Evolutionary conservation across 1,140 invertebrate species (phyloP), one percentile per base, ranked within the genome.

Genomic region (Branchinecta lindahli): DNA sequence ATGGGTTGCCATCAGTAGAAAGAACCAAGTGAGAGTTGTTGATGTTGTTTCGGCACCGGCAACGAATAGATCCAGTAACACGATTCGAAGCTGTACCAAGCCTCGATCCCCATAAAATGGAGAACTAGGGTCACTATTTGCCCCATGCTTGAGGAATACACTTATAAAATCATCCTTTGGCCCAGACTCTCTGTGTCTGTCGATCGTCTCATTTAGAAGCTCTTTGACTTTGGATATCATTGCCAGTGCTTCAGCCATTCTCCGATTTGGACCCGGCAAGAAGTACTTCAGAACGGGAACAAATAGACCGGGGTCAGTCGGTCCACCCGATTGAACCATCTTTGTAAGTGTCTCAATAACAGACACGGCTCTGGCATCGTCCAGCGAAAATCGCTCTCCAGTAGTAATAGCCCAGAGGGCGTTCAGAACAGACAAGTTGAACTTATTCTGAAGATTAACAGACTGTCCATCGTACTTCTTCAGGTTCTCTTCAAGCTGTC

Each of bases 181-280:
- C 52, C 18, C 52, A 61, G 12, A 61, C 6, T 61, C 52, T 61
- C 12, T 15, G 6, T 61, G 52, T 61, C 52, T 61, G 52, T 61
- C 18, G 52, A 61, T 61, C n/a, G 72, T 74, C 67, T 72, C 74
- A 45, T 47, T 72, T 75, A 44, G 68, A 47, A 46, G 74, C 69
- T 7, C 45, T 20, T 61, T 61, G 33, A 33, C 33, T 33, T 33
- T 33, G 33, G 33, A 33, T 33, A 33, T 33, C 33, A 33, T 33
- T 5, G 33, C 33, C 33, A 33, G 33, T 33, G 33, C 33, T 33
- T 33, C 33, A 33, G 33, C 33, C 33, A 33, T 33, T 33, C 33
- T 33, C 2, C 33, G 33, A 33, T 33, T 33, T 33, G 33, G 33
- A 5, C 33, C 33, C 33, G 33, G 33, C 33, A 33, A 33, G 33